Evolutionary conservation across 2,888 invertebrate species (phyloP).

Genomic region (Trachelus stipa): DNA sequence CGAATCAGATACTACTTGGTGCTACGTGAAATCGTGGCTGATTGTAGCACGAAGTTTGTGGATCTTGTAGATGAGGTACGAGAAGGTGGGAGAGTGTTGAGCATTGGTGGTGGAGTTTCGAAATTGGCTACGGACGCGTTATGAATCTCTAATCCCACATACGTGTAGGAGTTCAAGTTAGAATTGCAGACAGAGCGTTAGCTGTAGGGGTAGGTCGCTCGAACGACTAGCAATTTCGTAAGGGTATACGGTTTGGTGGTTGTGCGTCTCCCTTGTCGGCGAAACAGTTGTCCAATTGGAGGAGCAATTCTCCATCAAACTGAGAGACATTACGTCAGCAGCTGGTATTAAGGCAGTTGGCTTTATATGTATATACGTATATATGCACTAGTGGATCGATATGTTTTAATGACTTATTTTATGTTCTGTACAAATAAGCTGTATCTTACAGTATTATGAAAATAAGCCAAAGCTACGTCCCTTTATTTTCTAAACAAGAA

Average conservation of each 20-base stretch:
- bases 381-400: too few relatives aligned
- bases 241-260: neutral
- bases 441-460: neutral
- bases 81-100: neutral
- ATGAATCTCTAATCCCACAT: slow-evolving; percentile 50
- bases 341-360: neutral
- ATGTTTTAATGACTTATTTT: neutral
- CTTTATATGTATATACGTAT: too few relatives aligned
- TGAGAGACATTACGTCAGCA: neutral
- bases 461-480: neutral
- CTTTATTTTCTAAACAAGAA: neutral
- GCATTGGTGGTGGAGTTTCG: neutral
- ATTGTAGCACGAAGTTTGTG: neutral
- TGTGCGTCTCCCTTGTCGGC: neutral
- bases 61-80: neutral
- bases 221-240: neutral
- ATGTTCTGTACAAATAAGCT: neutral
- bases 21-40: neutral
- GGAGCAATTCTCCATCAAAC: neutral
- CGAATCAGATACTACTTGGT: neutral
- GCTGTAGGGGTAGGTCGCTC: neutral
- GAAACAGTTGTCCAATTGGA: neutral
- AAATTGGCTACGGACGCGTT: slow-evolving; percentile 25
- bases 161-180: slow-evolving; percentile 4
- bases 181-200: neutral